A percentile compares a stretch with the other conserved stretches of the same genome.
Conservation (phyloP, 2,113 vertebrate species). For the Mobula hypostoma region DNA sequence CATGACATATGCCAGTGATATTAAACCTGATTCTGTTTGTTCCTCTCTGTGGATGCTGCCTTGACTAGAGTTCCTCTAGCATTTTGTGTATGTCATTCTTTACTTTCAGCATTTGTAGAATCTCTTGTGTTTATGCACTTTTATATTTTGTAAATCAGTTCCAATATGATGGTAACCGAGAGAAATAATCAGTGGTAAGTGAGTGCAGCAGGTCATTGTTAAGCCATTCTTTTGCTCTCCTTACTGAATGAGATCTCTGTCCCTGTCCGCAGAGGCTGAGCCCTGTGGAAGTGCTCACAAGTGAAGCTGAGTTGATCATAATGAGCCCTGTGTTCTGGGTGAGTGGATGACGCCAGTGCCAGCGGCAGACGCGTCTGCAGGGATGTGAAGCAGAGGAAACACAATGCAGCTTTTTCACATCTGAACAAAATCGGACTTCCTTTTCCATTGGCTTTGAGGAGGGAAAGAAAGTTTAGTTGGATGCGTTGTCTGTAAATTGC, state of each 20-base stretch:
- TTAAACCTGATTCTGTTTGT: too few species aligned
- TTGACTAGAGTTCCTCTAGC: too few species aligned
- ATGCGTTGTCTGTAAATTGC: background rate
- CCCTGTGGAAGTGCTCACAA: background rate
- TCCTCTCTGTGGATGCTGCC: too few species aligned
- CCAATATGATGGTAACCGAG: too few species aligned
- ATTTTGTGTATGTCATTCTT: too few species aligned
- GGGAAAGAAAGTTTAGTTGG: background rate
- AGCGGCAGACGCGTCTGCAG: background rate
- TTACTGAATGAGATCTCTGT: conserved; percentile 23
- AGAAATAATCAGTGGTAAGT: too few species aligned
- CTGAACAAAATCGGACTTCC: background rate
- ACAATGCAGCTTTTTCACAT: conserved; percentile 12
- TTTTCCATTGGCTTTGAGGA: background rate
- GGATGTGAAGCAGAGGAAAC: background rate
- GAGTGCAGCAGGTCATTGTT: background rate
- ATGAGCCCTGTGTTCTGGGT: conserved; percentile 1
- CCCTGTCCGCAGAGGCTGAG: background rate
- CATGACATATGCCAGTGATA: too few species aligned
- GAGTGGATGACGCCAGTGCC: background rate
- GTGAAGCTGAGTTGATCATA: conserved; percentile 20
- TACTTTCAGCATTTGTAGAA: too few species aligned
- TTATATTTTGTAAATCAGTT: too few species aligned
- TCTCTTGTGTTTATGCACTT: too few species aligned
- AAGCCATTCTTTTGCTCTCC: background rate